A percentile compares a stretch with the other conserved stretches of the same genome.
phyloP scores from a whole-genome alignment of 2,113 vertebrate species.

The Thymallus thymallus region DNA sequence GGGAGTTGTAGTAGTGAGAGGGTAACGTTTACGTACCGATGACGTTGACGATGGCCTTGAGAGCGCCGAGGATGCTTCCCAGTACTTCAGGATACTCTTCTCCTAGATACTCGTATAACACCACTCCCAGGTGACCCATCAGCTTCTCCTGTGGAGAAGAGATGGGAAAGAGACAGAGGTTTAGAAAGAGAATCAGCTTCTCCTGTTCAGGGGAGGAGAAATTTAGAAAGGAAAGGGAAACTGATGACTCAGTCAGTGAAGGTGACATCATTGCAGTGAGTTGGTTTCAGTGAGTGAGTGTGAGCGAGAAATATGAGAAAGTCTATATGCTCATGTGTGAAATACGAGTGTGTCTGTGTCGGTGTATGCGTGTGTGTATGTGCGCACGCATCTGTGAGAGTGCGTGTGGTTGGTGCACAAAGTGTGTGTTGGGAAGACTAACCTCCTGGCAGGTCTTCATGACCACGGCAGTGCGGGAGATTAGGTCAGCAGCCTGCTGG shows the following conservation, averaged over 20 bases:
- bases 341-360: not conserved
- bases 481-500: slow-evolving; percentile 95
- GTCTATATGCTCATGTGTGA: not conserved
- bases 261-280: not conserved
- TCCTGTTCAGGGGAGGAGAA: too few relatives aligned
- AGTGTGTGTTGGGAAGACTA: not conserved
- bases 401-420: too few relatives aligned
- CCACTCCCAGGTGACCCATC: slow-evolving; percentile 98
- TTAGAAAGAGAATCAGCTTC: slow-evolving; percentile 9
- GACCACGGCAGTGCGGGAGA: slow-evolving; percentile 97
- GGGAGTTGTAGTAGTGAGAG: not conserved
- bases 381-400: not conserved
- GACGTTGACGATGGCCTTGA: slow-evolving; percentile 98
- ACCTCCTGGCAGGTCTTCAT: slow-evolving; percentile 99
- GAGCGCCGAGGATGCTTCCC: slow-evolving; percentile 95
- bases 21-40: slow-evolving; percentile 82
- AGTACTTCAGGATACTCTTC: slow-evolving; percentile 98
- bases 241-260: too few relatives aligned
- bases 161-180: not conserved
- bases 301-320: not conserved
- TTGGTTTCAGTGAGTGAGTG: not conserved
- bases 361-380: not conserved
- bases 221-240: not conserved
- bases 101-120: slow-evolving; percentile 97
- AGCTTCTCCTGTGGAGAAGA: slow-evolving; percentile 85